A percentile compares a stretch with the other conserved stretches of the same genome.
Evolutionary conservation across 2,797 vertebrate genomes (phyloP).

Genomic region (Masticophis lateralis): DNA sequence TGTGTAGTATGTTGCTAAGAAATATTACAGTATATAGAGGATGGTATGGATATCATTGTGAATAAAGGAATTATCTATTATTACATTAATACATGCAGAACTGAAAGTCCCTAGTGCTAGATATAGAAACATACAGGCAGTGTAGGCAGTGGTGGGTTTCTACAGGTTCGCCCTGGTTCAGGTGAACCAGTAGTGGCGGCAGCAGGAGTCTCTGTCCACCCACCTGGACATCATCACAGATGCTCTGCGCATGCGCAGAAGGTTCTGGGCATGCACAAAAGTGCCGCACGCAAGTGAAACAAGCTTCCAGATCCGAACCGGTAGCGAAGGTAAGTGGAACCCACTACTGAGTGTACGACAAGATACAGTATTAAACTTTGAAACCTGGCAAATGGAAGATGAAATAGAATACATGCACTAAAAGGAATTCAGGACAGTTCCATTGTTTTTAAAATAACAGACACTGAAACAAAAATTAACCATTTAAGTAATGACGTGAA

Average conservation of each 20-base stretch:
- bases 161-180: too few species aligned
- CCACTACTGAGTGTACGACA: background rate
- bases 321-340: too few species aligned
- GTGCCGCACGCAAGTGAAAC: too few species aligned
- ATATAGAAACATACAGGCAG: background rate
- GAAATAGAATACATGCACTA: background rate
- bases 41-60: background rate
- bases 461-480: background rate
- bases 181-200: too few species aligned
- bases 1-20: background rate
- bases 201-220: too few species aligned
- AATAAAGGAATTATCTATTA: background rate
- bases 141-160: background rate
- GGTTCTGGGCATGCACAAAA: too few species aligned
- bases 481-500: background rate
- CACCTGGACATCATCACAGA: too few species aligned
- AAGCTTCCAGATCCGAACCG: too few species aligned
- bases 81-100: background rate
- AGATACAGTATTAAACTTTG: background rate
- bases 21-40: background rate
- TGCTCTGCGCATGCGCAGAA: too few species aligned
- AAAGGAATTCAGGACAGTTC: background rate
- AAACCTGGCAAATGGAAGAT: background rate
- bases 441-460: background rate
- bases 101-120: background rate